Percentiles rank a stretch among this genome's conserved stretches.
phyloP scores from a whole-genome alignment of 2,888 invertebrate genomes.

The Zygothrica quintamaculata region DNA sequence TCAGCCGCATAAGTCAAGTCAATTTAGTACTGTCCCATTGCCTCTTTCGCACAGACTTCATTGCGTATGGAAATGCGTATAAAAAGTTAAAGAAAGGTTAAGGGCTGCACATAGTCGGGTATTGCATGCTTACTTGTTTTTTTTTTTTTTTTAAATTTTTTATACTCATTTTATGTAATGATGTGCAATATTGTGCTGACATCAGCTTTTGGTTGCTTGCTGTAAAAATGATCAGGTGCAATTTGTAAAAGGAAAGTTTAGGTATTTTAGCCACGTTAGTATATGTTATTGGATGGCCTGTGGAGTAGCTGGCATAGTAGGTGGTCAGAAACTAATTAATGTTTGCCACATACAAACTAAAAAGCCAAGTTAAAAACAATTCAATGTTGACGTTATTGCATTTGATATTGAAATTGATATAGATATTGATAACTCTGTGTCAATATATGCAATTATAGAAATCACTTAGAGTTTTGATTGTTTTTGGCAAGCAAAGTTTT shows the following conservation, averaged over 20 bases:
- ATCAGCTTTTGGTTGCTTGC: slow-evolving; percentile 24
- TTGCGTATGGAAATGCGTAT: too few species aligned
- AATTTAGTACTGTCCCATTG: too few species aligned
- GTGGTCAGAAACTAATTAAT: slow-evolving; percentile 58
- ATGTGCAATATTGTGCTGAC: slow-evolving; percentile 29
- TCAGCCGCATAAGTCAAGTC: too few species aligned
- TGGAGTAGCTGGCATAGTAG: neutral
- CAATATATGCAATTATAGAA: slow-evolving; percentile 43
- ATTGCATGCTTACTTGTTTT: too few species aligned
- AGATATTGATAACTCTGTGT: slow-evolving; percentile 9
- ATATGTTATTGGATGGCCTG: slow-evolving; percentile 39
- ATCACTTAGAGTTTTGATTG: slow-evolving; percentile 31
- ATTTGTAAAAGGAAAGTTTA: too few species aligned
- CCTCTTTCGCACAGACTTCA: too few species aligned
- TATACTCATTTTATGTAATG: slow-evolving; percentile 30
- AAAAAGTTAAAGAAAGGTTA: too few species aligned
- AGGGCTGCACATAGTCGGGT: too few species aligned
- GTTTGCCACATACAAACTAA: slow-evolving; percentile 32
- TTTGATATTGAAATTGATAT: slow-evolving; percentile 8
- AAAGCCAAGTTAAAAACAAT: slow-evolving; percentile 40
- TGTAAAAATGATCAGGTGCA: slow-evolving; percentile 21
- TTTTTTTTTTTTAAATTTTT: too few species aligned
- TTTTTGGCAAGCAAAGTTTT: slow-evolving; percentile 45
- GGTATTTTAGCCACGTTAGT: slow-evolving; percentile 44
- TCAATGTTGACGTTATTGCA: slow-evolving; percentile 21